Evolutionary conservation across 2,888 invertebrate species (phyloP), one percentile per base, ranked within the genome.

Genomic region (Odontothrips loti): DNA sequence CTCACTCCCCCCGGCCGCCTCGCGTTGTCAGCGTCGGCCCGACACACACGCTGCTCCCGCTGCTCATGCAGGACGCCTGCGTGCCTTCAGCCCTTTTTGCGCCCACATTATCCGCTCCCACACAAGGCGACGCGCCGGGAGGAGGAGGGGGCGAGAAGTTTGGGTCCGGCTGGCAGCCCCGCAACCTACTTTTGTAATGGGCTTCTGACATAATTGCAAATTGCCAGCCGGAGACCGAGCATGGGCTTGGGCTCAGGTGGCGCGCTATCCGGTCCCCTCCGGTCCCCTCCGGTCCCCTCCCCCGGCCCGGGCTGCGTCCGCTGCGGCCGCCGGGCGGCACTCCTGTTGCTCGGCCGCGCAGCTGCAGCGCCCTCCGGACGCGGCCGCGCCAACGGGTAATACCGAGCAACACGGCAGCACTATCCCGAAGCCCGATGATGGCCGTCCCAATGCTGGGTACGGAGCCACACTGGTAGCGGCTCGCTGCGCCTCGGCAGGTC

Each of bases 131-230:
- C 51, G 51, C 51, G 51, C 4, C 10, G 51, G 4, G 51, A 12
- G 4, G 51, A 12, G 51, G 51, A 17, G 15, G 51, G 51, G 51
- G 12, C 51, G n/a, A 51, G 12, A 51, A 12, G 51, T 51, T 51
- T 51, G 51, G 51, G n/a, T 58, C 27, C 68, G 27, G 68, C 68
- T 11, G 51, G 51, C 17, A 1, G 1, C 0, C 23, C 27, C 27
- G 68, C 68, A 27, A 75, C 68, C 68, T 75, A 75, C 68, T 75
- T 75, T 75, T 75, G 68, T 23, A 75, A 75, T 75, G 68, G 68
- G 68, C 68, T 27, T 75, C 68, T 75, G 68, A 75, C 68, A 75
- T 75, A 75, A 75, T 75, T 75, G 68, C 68, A 75, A 75, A 75
- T 75, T 75, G 68, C 68, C 23, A 75, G 68, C 68, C 68, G 15